Evolutionary conservation across 2,888 invertebrate species (phyloP).

Genomic region (Latheticus oryzae): DNA sequence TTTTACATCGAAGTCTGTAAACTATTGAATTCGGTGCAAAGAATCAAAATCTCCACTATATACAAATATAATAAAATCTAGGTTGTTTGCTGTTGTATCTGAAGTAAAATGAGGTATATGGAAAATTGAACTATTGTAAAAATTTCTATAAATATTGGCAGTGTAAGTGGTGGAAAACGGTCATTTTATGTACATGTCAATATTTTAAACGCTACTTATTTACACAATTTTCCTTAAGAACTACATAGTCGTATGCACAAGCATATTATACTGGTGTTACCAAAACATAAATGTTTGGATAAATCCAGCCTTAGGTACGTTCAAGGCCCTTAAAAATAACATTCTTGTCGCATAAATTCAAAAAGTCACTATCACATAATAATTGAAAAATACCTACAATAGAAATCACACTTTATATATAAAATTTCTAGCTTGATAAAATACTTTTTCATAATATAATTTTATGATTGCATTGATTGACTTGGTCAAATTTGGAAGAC

Average conservation of each 20-base stretch:
- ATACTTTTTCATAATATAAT: conserved; percentile 24
- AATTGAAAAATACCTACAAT: conserved; percentile 33
- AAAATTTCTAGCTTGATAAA: conserved; percentile 27
- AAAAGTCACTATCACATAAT: conserved; percentile 34
- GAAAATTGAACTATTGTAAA: conserved; percentile 37
- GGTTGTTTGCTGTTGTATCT: conserved; percentile 23
- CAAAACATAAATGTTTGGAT: conserved; percentile 14
- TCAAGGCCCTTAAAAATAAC: conserved; percentile 30
- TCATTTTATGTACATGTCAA: conserved; percentile 34
- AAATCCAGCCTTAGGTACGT: conserved; percentile 34
- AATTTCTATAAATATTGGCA: conserved; percentile 36
- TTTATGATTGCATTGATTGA: conserved; percentile 34
- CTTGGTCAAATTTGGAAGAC: conserved; percentile 38
- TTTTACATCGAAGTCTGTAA: background rate
- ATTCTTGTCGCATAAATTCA: conserved; percentile 17
- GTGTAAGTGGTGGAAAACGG: conserved; percentile 33
- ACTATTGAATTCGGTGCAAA: conserved; percentile 6
- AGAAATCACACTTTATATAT: conserved; percentile 31
- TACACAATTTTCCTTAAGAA: conserved; percentile 26
- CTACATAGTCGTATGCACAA: conserved; percentile 33
- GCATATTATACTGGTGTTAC: conserved; percentile 22
- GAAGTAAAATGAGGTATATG: conserved; percentile 35
- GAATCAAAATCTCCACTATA: conserved; percentile 9
- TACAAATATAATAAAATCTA: conserved; percentile 30
- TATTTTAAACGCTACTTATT: conserved; percentile 16